Base-by-base conservation (phyloP, 1,140 invertebrate genomes). In the Leptinotarsa lineolata region DNA sequence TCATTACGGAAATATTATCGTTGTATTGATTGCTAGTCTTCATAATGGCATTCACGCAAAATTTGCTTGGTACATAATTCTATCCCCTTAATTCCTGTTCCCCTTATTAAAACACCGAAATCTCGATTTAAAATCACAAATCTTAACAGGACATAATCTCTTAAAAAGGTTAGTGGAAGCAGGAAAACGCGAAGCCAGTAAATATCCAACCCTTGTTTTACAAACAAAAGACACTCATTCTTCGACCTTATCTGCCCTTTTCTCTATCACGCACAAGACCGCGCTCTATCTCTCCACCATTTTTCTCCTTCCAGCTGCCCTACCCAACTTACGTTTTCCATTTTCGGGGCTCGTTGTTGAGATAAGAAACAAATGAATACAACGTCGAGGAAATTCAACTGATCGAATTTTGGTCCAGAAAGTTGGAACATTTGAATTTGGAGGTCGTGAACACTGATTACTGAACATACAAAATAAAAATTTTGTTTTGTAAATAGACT, bases 191-290 rank as follows among this genome's bases (percentile, higher is more conserved):
- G 20, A 30, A 63, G 60, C 24, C 30, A 71, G 69, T 71, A 71
- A 71, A 71, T 71, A 71, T 61, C 69, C 48, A 61, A 58, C 69
- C 69, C 69, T 71, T 71, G 69, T 71, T 71, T 46, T 71, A 71
- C 69, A 63, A 71, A 71, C 69, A 71, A 71, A 63, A 71, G 69
- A 71, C 69, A 71, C 69, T 71, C 69, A 63, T 71, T 71, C 69
- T 71, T 59, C 68, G 68, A 69, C 68, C 68, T 69, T 71, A 71
- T 71, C 69, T 68, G 69, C 59, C 58, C 69, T 71, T 71, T 71
- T 71, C 69, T 63, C 20, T 71, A 63, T 61, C 69, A 71, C 69
- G 69, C 69, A 71, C 69, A 71, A 68, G 45, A 68, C 67, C 67
- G 44, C 67, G 20, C 44, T 68, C 67, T 68, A 68, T 68, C 67